Conservation (phyloP, 2,113 vertebrate species). For the Uria aalge region DNA sequence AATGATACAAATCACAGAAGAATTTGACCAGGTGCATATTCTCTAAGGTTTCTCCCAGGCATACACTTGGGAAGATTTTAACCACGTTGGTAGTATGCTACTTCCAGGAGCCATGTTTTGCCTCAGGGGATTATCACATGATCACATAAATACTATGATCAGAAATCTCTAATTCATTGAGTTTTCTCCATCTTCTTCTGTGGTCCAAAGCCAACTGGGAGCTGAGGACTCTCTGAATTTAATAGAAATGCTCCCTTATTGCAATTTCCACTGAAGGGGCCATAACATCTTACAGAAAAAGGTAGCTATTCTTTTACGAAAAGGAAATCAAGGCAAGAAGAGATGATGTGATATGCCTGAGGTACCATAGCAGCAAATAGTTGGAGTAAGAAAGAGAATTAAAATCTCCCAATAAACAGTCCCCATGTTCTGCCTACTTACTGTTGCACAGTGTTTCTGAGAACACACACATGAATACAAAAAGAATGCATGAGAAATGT, state of each 20-base stretch:
- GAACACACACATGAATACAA: background rate
- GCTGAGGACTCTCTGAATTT: background rate
- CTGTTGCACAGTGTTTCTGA: background rate
- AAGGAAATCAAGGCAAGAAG: background rate
- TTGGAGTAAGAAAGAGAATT: background rate
- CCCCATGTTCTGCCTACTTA: background rate
- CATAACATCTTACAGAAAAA: background rate
- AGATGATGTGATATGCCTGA: background rate
- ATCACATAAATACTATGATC: background rate
- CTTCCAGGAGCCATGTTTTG: background rate
- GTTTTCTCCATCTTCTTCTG: background rate
- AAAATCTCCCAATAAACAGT: background rate
- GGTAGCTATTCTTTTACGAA: background rate
- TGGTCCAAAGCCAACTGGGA: background rate
- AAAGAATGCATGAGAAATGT: background rate
- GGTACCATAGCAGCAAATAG: background rate
- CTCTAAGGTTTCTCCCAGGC: background rate
- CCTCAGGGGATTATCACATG: background rate
- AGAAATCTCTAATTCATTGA: background rate
- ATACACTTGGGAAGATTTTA: background rate
- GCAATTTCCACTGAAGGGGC: background rate
- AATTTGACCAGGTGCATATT: background rate
- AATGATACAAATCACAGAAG: background rate
- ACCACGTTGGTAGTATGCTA: fast-evolving
- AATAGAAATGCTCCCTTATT: background rate